Evolutionary conservation across 2,113 vertebrate species (phyloP), one percentile per base, ranked within the genome.

Genomic region (Phalacrocorax carbo): DNA sequence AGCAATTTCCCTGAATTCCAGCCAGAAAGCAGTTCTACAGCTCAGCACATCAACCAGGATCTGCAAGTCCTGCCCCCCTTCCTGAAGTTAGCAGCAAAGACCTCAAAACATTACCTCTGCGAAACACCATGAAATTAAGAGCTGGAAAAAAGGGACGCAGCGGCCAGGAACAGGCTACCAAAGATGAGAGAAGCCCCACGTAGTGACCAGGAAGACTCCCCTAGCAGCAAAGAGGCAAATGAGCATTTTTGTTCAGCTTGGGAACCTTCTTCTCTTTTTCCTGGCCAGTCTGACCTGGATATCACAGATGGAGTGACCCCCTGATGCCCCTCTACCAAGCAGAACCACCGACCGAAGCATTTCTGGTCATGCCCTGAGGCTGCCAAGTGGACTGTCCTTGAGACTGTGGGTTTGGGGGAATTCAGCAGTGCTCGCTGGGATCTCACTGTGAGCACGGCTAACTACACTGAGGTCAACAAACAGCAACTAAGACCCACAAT

Each of bases 81-180:
- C 72, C 73, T 36, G 65, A 32, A 65, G 30, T 19, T 58, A 30
- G 49, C 60, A 55, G 54, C 49, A 32, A 58, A 79, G 51, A 36
- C 25, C 40, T 34, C 49, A 17, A 13, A 30, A 15, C 27, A 5
- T 69, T 25, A 60, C 13, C 48, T 44, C 49, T 32, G 14, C 3
- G 6, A 76, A 36, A n/a, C 13, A n/a, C 2, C 22, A 29, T 10
- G 15, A 61, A 32, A 52, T 57, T 30, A 23, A 48, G 38, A 84
- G 34, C 54, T n/a, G 36, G 46, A 8, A 51, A 51, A 42, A 58
- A 44, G 36, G 14, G 23, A 27, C 8, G 11, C 23, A n/a, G 22
- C 0, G 0, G 12, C 10, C 32, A 68, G 34, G 34, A 61, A 25
- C 26, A 44, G 18, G 12, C 18, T 6, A 9, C 15, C 29, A 15